These are phyloP conservation scores for Sterrhoptilus dennistouni DNA, from an alignment of 2,113 vertebrate species.

Conservation along the genomic window DNA sequence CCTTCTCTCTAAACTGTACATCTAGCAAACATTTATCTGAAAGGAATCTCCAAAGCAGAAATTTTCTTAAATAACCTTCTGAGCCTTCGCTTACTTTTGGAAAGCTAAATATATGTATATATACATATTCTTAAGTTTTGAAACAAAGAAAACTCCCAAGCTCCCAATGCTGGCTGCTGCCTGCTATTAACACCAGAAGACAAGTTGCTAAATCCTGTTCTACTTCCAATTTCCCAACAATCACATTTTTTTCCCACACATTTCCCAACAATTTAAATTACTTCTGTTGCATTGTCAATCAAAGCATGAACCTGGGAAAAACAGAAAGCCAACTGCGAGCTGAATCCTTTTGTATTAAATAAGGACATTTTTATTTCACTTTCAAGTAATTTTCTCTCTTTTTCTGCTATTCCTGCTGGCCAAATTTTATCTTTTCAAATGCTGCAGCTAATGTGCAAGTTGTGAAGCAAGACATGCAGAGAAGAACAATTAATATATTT, in stretches of 20 bases:
- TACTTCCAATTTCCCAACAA: background rate
- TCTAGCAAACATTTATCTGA: background rate
- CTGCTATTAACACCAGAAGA: background rate
- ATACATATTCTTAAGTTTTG: background rate
- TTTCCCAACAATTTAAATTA: background rate
- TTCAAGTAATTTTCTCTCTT: background rate
- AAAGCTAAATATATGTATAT: background rate
- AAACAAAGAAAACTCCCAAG: background rate
- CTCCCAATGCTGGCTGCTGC: background rate
- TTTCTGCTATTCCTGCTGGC: background rate
- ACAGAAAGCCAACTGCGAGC: background rate
- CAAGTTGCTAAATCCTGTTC: background rate
- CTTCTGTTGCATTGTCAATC: background rate
- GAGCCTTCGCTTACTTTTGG: background rate
- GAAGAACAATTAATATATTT: background rate
- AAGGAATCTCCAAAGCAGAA: background rate
- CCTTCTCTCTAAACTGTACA: background rate
- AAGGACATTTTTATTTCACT: background rate
- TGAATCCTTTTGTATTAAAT: background rate
- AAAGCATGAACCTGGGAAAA: background rate
- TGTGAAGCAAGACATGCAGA: background rate
- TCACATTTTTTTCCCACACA: accelerated
- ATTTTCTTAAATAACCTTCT: background rate
- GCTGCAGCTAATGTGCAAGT: background rate
- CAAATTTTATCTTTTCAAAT: background rate